phyloP scores from a whole-genome alignment of 1,140 invertebrate genomes.

The Bombus ignitus region DNA sequence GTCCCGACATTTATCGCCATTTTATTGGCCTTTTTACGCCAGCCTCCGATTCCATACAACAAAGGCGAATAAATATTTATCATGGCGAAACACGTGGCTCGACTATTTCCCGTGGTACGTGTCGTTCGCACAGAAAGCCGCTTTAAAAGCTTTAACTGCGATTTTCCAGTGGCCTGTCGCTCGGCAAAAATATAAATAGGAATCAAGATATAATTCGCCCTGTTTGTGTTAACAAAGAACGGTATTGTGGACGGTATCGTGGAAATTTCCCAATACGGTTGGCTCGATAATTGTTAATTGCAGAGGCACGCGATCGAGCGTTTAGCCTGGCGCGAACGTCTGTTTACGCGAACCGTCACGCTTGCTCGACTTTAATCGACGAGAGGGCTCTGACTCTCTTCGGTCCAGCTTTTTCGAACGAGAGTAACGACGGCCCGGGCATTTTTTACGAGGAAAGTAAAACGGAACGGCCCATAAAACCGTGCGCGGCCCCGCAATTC shows the following conservation, averaged over 20 bases:
- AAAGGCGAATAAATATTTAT: constrained; percentile 36
- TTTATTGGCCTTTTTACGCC: constrained; percentile 4
- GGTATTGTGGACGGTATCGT: no score
- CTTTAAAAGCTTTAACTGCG: neutral
- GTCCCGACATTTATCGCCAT: constrained; percentile 1
- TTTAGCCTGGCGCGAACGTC: neutral
- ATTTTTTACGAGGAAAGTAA: constrained; percentile 71
- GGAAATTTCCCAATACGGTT: no score
- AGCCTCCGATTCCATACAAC: constrained; percentile 2
- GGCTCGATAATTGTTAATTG: neutral
- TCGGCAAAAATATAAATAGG: no score
- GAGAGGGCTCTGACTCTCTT: neutral
- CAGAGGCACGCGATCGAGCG: neutral
- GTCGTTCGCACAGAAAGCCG: neutral
- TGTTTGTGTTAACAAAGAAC: no score
- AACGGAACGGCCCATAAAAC: constrained; percentile 68
- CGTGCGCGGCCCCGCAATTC: constrained; percentile 45
- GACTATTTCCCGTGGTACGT: neutral
- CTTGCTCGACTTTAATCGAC: constrained; percentile 1
- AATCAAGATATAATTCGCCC: no score
- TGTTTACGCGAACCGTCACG: neutral
- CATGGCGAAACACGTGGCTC: constrained; percentile 13
- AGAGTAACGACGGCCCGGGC: constrained; percentile 48
- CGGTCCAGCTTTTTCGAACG: neutral
- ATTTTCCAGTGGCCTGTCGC: no score